A percentile compares a stretch with the other conserved stretches of the same genome.
Conservation (phyloP, 2,113 vertebrate species). For the Silurus glanis region DNA sequence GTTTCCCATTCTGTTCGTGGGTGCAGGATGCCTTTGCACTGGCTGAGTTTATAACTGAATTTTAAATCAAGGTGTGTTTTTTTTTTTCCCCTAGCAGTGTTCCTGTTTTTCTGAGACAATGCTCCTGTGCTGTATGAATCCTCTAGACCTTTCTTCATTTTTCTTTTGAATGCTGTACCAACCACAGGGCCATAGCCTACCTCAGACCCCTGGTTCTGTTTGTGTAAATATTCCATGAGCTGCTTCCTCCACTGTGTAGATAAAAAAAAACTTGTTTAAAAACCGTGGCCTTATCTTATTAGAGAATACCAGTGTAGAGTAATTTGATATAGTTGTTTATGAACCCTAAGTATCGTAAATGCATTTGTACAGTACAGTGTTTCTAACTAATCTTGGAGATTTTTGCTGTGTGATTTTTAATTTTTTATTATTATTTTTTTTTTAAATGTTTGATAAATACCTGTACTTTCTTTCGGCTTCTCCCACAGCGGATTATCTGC, state of each 20-base stretch:
- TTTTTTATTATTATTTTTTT: neutral
- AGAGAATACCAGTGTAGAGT: constrained; percentile 24
- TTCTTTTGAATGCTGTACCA: constrained; percentile 72
- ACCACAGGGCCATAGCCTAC: constrained; percentile 61
- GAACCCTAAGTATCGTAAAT: neutral
- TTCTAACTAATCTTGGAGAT: neutral
- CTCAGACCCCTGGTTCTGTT: constrained; percentile 55
- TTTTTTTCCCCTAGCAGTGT: constrained; percentile 63
- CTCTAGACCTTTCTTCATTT: constrained; percentile 67
- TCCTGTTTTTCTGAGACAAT: constrained; percentile 67
- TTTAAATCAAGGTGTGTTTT: constrained; percentile 72
- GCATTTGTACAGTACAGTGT: neutral
- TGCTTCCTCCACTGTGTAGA: constrained; percentile 57
- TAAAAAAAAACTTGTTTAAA: constrained; percentile 60
- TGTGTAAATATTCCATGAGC: constrained; percentile 73
- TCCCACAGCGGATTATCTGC: too few species aligned
- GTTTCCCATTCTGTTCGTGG: constrained; percentile 63
- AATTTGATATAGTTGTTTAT: constrained; percentile 5
- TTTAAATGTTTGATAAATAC: neutral
- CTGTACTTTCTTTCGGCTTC: too few species aligned
- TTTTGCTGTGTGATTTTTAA: neutral
- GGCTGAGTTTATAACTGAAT: constrained; percentile 70
- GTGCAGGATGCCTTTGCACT: constrained; percentile 63
- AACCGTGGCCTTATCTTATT: constrained; percentile 43
- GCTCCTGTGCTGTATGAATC: constrained; percentile 63